Conservation (phyloP, 2,797 vertebrate genomes). For the Fundulus diaphanus region DNA sequence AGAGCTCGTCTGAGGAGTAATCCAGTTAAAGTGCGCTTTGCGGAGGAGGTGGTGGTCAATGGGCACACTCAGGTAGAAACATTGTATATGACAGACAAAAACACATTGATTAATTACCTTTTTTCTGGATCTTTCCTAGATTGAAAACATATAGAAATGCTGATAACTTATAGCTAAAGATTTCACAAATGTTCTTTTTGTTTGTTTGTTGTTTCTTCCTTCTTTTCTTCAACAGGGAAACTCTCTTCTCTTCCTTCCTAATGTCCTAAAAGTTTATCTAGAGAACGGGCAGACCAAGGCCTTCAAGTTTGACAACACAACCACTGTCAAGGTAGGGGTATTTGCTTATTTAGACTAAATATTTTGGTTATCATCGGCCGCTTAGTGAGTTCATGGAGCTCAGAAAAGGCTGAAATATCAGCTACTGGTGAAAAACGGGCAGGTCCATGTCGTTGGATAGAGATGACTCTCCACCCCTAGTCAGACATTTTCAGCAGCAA, state of each 20-base stretch:
- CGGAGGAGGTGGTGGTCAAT: constrained; percentile 96
- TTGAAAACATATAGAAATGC: constrained; percentile 6
- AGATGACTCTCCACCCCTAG: constrained; percentile 12
- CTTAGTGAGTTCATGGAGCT: neutral
- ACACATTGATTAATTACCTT: constrained; percentile 5
- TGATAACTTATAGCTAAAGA: neutral
- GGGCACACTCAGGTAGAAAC: constrained; percentile 90
- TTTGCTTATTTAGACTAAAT: neutral
- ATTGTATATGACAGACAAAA: constrained; percentile 6
- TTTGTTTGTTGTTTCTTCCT: constrained; percentile 14
- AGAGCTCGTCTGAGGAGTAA: constrained; percentile 94
- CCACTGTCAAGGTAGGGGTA: constrained; percentile 89
- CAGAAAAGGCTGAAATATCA: neutral
- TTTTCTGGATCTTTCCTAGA: constrained; percentile 2
- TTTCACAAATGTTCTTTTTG: neutral
- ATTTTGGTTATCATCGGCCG: neutral
- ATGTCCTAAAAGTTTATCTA: constrained; percentile 96
- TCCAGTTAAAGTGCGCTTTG: constrained; percentile 96
- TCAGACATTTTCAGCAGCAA: neutral
- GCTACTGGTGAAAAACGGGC: neutral
- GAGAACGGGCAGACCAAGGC: constrained; percentile 99
- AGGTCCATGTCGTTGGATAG: constrained; percentile 6
- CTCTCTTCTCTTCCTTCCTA: constrained; percentile 97
- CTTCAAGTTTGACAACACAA: constrained; percentile 94
- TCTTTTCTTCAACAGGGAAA: constrained; percentile 85